A percentile compares a stretch with the other conserved stretches of the same genome.
Evolutionary conservation across 2,797 vertebrate species (phyloP).

Genomic region (Hylomyscus alleni): DNA sequence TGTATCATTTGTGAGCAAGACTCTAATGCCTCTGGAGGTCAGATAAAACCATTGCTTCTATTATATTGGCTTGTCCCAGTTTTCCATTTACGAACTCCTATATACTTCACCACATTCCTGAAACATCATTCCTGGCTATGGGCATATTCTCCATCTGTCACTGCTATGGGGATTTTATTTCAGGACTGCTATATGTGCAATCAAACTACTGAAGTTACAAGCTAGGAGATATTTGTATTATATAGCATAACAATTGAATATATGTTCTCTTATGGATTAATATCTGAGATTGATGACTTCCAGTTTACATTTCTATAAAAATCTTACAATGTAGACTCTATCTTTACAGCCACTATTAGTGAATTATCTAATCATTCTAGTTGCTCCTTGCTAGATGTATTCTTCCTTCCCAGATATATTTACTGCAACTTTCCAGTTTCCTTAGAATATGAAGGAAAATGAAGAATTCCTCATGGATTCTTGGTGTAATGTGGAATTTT

Average conservation of each 20-base stretch:
- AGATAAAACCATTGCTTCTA: slow-evolving; percentile 49
- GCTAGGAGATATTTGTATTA: background rate
- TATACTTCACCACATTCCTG: slow-evolving; percentile 48
- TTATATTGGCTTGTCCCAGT: background rate
- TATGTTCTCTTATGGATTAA: background rate
- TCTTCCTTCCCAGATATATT: background rate
- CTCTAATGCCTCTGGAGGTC: background rate
- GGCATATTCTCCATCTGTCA: background rate
- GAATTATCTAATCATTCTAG: background rate
- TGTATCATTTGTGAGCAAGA: slow-evolving; percentile 10
- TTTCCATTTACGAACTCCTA: slow-evolving; percentile 51
- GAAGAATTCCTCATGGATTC: background rate
- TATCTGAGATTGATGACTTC: background rate
- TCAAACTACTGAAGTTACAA: slow-evolving; percentile 25
- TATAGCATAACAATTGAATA: background rate
- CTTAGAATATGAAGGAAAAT: slow-evolving; percentile 17
- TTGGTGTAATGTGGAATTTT: background rate
- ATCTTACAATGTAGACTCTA: background rate
- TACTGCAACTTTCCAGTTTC: background rate
- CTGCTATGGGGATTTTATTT: slow-evolving; percentile 2
- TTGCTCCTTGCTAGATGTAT: background rate
- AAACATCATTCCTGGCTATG: slow-evolving; percentile 2
- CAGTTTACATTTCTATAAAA: background rate
- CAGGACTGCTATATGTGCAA: background rate
- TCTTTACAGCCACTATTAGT: background rate